These are phyloP conservation scores for Paracanthobrama guichenoti DNA, from an alignment of 2,113 vertebrate species.

Conservation along the genomic window DNA sequence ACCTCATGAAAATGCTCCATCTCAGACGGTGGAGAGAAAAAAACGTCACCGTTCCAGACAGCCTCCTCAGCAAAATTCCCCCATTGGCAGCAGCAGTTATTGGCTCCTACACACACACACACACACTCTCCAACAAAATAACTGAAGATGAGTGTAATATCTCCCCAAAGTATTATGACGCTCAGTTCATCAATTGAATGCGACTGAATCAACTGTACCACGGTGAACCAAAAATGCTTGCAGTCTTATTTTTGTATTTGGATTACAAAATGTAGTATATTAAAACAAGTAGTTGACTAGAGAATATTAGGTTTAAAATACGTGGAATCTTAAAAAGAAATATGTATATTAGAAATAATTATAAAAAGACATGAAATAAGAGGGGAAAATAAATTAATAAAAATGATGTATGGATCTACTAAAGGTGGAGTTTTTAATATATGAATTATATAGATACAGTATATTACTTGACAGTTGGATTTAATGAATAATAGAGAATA, in stretches of 20 bases:
- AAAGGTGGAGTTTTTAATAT: no score
- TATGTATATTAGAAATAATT: no score
- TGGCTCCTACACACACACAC: conserved; percentile 2
- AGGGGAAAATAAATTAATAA: no score
- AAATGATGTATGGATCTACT: no score
- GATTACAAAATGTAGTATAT: not conserved
- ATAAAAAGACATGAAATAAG: no score
- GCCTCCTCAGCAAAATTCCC: conserved; percentile 35
- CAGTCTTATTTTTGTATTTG: not conserved
- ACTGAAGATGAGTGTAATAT: not conserved
- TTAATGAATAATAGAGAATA: no score
- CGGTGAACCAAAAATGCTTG: not conserved
- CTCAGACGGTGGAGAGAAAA: conserved; percentile 22
- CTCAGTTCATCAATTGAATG: not conserved
- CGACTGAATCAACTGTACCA: not conserved
- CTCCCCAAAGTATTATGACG: not conserved
- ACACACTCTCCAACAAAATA: conserved; percentile 1
- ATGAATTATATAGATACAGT: no score
- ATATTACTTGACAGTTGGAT: no score
- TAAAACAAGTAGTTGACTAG: not conserved
- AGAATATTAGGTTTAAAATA: not conserved
- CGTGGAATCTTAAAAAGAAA: not conserved
- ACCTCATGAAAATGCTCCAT: not conserved
- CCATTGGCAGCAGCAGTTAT: not conserved
- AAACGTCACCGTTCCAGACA: not conserved